Evolutionary conservation across 2,797 vertebrate genomes (phyloP).

Genomic region (Arnoldichthys spilopterus): DNA sequence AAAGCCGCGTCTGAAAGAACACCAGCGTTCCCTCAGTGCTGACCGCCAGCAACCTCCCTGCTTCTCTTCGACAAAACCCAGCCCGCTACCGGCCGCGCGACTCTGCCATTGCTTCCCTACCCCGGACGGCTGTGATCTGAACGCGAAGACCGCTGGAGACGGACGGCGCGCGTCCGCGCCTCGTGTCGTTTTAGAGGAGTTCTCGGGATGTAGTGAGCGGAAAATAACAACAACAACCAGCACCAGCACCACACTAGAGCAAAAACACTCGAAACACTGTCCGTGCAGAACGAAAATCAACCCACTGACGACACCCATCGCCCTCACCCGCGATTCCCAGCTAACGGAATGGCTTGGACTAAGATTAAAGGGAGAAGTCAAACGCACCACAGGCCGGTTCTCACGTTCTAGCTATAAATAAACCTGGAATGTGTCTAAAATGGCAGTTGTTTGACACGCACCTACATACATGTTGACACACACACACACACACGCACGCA

Average conservation of each 20-base stretch:
- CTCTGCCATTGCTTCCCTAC: constrained; percentile 55
- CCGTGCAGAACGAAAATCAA: constrained; percentile 51
- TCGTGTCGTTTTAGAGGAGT: constrained; percentile 6
- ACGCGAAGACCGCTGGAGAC: constrained; percentile 45
- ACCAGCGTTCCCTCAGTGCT: constrained; percentile 32
- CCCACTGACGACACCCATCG: constrained; percentile 36
- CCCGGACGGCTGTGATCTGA: constrained; percentile 65
- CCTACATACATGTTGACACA: constrained; percentile 50
- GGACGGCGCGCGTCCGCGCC: constrained; percentile 11
- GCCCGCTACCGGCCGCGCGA: constrained; percentile 15
- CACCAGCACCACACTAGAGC: constrained; percentile 51
- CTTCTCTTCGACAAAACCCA: not conserved
- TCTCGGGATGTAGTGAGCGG: constrained; percentile 48
- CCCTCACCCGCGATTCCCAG: constrained; percentile 33
- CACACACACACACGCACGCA: constrained; percentile 11
- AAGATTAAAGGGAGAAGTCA: constrained; percentile 72
- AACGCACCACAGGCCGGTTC: constrained; percentile 54
- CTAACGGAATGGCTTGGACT: constrained; percentile 52
- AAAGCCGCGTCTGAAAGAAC: constrained; percentile 55
- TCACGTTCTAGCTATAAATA: constrained; percentile 60
- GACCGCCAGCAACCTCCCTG: not conserved
- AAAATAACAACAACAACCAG: constrained; percentile 50
- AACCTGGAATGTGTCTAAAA: constrained; percentile 79
- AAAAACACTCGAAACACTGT: constrained; percentile 47
- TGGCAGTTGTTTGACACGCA: constrained; percentile 74